Evolutionary conservation across 1,140 invertebrate species (phyloP).

Genomic region (Brachystomella parvula): DNA sequence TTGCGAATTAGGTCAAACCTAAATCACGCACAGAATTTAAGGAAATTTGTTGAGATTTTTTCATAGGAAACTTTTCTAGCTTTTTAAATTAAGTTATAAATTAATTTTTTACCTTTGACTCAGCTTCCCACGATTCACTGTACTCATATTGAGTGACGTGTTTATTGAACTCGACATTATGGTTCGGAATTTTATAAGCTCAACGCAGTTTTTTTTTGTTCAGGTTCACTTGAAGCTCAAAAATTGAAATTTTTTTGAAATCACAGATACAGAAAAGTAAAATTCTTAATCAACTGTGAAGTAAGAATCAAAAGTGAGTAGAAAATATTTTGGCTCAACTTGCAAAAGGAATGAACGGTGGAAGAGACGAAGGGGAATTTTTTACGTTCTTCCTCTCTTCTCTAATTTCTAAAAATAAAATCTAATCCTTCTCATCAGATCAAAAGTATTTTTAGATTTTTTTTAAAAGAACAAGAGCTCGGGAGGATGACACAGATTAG

Average conservation of each 20-base stretch:
- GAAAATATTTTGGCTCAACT: background rate
- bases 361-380: background rate
- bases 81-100: background rate
- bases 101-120: constrained; percentile 7
- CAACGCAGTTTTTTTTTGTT: too few relatives aligned
- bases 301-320: background rate
- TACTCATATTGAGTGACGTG: background rate
- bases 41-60: background rate
- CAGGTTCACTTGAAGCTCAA: background rate
- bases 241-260: background rate
- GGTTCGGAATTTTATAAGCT: too few relatives aligned
- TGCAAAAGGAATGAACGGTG: background rate
- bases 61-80: background rate
- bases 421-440: background rate
- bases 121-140: background rate
- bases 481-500: constrained; percentile 6
- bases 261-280: background rate
- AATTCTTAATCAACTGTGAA: background rate
- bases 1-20: constrained; percentile 96
- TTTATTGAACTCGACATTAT: background rate
- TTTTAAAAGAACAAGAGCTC: too few relatives aligned
- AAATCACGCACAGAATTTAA: constrained; percentile 23
- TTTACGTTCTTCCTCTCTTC: background rate
- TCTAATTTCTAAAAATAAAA: constrained; percentile 5
- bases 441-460: background rate